Conservation (phyloP, 2,888 invertebrate genomes). For the Patella depressa region DNA sequence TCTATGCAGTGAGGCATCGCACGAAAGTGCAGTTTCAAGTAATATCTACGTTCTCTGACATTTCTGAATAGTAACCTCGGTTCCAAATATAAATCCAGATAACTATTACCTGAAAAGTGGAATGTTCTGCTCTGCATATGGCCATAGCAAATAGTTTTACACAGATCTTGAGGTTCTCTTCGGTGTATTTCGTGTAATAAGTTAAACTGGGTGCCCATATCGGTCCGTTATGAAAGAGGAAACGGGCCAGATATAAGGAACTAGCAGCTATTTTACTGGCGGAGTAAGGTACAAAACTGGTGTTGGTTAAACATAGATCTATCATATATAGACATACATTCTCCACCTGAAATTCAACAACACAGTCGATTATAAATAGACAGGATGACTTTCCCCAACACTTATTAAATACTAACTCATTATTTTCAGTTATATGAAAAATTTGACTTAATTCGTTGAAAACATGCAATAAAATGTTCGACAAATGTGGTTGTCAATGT, state of each 20-base stretch:
- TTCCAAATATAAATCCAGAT: no score
- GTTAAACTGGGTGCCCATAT: constrained; percentile 49
- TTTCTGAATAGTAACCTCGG: no score
- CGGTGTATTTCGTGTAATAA: constrained; percentile 55
- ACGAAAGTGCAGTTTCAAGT: no score
- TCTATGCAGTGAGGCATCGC: no score
- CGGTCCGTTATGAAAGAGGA: constrained; percentile 27
- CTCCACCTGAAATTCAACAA: constrained; percentile 32
- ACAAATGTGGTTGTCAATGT: no score
- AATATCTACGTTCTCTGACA: no score
- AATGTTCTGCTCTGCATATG: constrained; percentile 37
- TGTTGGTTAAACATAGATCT: constrained; percentile 50
- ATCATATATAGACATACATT: constrained; percentile 52
- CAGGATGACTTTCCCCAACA: no score
- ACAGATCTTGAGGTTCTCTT: constrained; percentile 43
- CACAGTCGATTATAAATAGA: no score
- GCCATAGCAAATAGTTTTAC: constrained; percentile 40
- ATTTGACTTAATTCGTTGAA: no score
- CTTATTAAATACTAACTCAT: no score
- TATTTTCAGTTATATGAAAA: no score
- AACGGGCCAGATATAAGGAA: constrained; percentile 53
- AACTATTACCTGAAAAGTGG: constrained; percentile 43
- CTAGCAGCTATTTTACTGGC: constrained; percentile 56
- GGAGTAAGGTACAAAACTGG: constrained; percentile 43
- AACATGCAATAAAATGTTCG: no score